A percentile compares a stretch with the other conserved stretches of the same genome.
Conservation (phyloP, 2,797 vertebrate species). For the Muraenolepis orangiensis region DNA sequence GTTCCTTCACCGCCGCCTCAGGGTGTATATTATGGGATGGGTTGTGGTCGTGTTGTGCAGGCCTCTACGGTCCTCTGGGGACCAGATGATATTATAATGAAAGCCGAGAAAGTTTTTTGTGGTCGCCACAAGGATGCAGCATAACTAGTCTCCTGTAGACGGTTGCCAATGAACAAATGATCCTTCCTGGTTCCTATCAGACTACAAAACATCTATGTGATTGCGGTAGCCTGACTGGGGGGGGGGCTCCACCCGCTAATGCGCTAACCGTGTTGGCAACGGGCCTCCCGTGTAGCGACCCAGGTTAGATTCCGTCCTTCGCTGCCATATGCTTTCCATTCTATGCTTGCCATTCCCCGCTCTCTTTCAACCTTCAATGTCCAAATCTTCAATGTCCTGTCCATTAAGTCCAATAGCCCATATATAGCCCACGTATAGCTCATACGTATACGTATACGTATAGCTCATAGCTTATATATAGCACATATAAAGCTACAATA, state of each 20-base stretch:
- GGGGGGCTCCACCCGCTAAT: not conserved
- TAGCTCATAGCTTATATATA: no score
- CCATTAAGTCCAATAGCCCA: not conserved
- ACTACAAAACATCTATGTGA: not conserved
- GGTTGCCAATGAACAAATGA: not conserved
- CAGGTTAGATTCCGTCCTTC: not conserved
- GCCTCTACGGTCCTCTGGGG: not conserved
- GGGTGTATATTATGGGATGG: conserved; percentile 25
- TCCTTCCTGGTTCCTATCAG: not conserved
- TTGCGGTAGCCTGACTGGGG: not conserved
- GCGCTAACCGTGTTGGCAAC: not conserved
- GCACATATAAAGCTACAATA: no score
- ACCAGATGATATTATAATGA: conserved; percentile 1
- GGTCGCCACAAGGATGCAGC: not conserved
- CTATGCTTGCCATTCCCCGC: not conserved
- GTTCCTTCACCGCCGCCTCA: conserved; percentile 30
- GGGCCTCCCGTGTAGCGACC: not conserved
- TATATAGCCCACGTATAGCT: not conserved
- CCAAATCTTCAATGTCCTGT: not conserved
- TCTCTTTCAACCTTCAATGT: not conserved
- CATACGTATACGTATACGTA: no score
- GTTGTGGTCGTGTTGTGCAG: not conserved
- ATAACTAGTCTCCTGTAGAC: not conserved
- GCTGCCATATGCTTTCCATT: not conserved
- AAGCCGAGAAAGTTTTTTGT: not conserved